phyloP scores from a whole-genome alignment of 2,113 vertebrate species.

The Sander lucioperca region DNA sequence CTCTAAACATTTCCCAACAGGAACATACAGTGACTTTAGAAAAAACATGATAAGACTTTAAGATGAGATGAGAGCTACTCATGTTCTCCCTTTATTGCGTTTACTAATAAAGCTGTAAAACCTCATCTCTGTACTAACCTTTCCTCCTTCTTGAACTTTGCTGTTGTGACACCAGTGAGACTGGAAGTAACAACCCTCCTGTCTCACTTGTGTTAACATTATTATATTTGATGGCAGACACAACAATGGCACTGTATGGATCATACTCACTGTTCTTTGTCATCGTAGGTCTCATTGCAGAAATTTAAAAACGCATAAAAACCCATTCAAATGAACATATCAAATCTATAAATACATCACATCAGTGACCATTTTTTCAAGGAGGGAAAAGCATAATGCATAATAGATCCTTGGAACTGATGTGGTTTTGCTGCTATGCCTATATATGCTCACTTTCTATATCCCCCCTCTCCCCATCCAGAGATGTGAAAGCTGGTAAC shows the following conservation, averaged over 20 bases:
- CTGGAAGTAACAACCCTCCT: background rate
- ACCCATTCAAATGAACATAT: background rate
- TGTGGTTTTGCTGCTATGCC: background rate
- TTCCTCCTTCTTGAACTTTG: background rate
- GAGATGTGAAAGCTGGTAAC: constrained; percentile 99
- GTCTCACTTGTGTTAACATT: background rate
- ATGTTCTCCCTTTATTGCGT: constrained; percentile 15
- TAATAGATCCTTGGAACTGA: background rate
- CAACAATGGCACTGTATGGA: background rate
- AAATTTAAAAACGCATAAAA: background rate
- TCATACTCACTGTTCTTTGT: background rate
- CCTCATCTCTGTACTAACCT: background rate
- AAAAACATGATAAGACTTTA: constrained; percentile 1
- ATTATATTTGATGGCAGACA: constrained; percentile 17
- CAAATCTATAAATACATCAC: background rate
- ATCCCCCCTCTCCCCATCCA: constrained; percentile 57
- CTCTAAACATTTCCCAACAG: constrained; percentile 26
- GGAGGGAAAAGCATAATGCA: background rate
- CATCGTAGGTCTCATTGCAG: background rate
- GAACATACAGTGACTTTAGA: background rate
- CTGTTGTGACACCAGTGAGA: too few relatives aligned
- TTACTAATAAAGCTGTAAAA: constrained; percentile 43
- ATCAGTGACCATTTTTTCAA: background rate
- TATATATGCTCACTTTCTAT: background rate
- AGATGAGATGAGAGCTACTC: constrained; percentile 16